Percentiles rank a stretch among this genome's conserved stretches.
Conservation (phyloP, 2,888 invertebrate species). For the Agrilus cyanescens region DNA sequence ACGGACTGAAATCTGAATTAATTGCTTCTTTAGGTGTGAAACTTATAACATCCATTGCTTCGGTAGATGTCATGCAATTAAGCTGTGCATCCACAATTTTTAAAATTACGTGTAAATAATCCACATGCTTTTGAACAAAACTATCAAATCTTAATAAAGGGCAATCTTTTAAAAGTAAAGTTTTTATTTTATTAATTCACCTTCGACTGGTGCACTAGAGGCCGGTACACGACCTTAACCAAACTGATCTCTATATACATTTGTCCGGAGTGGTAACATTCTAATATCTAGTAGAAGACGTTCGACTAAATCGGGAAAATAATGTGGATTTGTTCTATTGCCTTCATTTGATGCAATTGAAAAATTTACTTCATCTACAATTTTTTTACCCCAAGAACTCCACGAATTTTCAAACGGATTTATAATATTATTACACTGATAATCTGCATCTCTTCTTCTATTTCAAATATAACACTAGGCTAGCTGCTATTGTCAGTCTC, state of each 20-base stretch:
- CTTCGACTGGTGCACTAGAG: conserved; percentile 6
- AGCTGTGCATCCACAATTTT: conserved; percentile 1
- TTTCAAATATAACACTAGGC: no score
- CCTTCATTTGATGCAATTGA: not conserved
- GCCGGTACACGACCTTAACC: conserved; percentile 7
- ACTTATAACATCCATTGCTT: not conserved
- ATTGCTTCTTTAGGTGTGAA: no score
- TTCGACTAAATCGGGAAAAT: conserved; percentile 1
- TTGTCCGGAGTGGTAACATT: conserved; percentile 5
- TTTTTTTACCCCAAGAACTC: not conserved
- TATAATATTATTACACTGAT: not conserved
- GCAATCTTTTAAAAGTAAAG: conserved; percentile 1
- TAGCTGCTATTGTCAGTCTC: no score
- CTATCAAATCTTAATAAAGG: not conserved
- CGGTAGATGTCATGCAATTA: not conserved
- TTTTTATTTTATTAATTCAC: conserved; percentile 5
- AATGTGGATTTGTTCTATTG: conserved; percentile 4
- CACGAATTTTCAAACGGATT: not conserved
- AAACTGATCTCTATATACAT: conserved; percentile 2
- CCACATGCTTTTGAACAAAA: conserved; percentile 3
- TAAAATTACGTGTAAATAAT: conserved; percentile 2
- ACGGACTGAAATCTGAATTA: no score
- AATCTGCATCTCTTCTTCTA: not conserved
- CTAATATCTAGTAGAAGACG: conserved; percentile 2
- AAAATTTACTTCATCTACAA: not conserved